A percentile compares a stretch with the other conserved stretches of the same genome.
These are phyloP conservation scores for Polydrusus cervinus DNA, from an alignment of 2,888 invertebrate genomes.

Conservation along the genomic window DNA sequence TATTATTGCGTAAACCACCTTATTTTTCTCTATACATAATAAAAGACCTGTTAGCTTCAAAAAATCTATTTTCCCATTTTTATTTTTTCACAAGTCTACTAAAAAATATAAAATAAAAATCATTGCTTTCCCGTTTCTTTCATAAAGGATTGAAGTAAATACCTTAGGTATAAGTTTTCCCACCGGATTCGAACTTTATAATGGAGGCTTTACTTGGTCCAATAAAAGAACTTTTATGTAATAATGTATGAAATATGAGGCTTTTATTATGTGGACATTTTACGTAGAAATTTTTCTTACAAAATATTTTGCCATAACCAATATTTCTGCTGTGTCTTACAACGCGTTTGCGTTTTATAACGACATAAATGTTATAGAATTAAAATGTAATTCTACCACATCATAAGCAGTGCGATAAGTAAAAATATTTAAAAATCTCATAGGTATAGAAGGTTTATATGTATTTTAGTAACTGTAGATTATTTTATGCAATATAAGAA, in stretches of 20 bases:
- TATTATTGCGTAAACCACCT: not conserved
- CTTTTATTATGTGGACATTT: slow-evolving; percentile 45
- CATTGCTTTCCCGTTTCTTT: slow-evolving; percentile 10
- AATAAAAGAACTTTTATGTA: slow-evolving; percentile 46
- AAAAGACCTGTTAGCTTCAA: not conserved
- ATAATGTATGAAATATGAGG: slow-evolving; percentile 44
- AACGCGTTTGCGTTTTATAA: too few relatives aligned
- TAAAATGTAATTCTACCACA: too few relatives aligned
- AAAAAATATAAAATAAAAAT: slow-evolving; percentile 19
- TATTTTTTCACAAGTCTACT: not conserved
- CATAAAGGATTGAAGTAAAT: slow-evolving; percentile 34
- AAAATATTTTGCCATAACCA: slow-evolving; percentile 3
- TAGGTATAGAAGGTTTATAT: too few relatives aligned
- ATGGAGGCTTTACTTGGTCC: slow-evolving; percentile 37
- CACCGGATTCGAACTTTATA: slow-evolving; percentile 43
- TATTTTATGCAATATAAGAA: too few relatives aligned
- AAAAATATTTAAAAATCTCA: too few relatives aligned
- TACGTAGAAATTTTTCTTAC: slow-evolving; percentile 39
- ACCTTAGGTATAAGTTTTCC: slow-evolving; percentile 40
- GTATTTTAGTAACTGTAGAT: too few relatives aligned
- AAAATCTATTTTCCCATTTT: slow-evolving; percentile 9
- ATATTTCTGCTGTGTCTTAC: too few relatives aligned
- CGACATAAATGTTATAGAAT: too few relatives aligned
- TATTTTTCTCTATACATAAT: not conserved
- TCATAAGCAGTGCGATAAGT: too few relatives aligned